Base-by-base conservation (phyloP, 2,113 vertebrate species). In the Grammomys dolichurus region DNA sequence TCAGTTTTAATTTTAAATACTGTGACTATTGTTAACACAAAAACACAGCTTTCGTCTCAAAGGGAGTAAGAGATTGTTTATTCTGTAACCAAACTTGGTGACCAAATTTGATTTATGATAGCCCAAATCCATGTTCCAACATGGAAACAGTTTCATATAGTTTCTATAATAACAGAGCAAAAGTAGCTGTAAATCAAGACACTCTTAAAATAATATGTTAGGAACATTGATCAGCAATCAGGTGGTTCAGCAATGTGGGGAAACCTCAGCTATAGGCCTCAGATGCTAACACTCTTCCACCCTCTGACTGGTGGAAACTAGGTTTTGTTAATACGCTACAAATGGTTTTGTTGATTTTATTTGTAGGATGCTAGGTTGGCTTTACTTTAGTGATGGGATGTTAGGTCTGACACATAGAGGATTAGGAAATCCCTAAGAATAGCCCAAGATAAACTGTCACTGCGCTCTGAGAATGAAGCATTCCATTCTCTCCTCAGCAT, bases 1-100 rank as follows among this genome's bases (percentile, higher is more conserved):
- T 78, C 22, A 60, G 40, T 86, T 77, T 93, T 91, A 82, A 84
- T 91, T 93, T 95, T 36, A 94, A 93, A 91, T 63, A 94, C 5
- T 82, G 17, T 60, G 43, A 93, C 26, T 84, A 84, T 43, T 63
- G 7, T 43, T 40, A 84, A 63, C 56, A 40, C 56, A 43, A 84
- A 81, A 63, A 63, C 56, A 84, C 56, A 84, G 54, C 81, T 63
- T n/a, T 63, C n/a, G 28, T 63, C n/a, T 60, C 54, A 60, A 60
- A 26, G 12, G 36, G 5, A 40, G 3, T 82, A 26, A 82, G 77
- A 81, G 8, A 56, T 26, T 82, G 54, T 81, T 81, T 58, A 58
- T 40, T 82, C 22, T 82, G 81, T 82, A 82, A 20, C 80, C 5
- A 58, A 40, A 40, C 58, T 82, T 82, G n/a, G 56, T 63, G 24